These are phyloP conservation scores for Leucoraja ocellata DNA, from an alignment of 2,797 vertebrate species.

Conservation along the genomic window DNA sequence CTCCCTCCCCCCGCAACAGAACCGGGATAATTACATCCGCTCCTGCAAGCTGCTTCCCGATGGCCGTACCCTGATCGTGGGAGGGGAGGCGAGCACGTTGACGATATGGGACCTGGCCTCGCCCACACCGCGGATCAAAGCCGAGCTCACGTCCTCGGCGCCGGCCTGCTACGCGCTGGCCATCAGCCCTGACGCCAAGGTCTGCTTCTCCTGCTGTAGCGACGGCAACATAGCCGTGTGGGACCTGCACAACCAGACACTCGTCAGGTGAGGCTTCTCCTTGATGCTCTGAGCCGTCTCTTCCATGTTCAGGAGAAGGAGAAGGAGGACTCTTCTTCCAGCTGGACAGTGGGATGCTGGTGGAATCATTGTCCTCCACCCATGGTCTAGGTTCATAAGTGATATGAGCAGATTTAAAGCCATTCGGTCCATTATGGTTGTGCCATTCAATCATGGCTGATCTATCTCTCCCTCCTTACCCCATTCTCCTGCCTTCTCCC, in stretches of 20 bases:
- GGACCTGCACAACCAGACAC: conserved; percentile 69
- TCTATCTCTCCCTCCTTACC: no score
- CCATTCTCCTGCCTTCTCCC: no score
- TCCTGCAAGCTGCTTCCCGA: conserved; percentile 63
- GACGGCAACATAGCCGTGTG: conserved; percentile 66
- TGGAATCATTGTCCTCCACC: no score
- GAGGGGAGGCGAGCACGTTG: conserved; percentile 64
- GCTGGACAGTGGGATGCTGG: background rate
- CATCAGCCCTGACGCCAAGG: conserved; percentile 63
- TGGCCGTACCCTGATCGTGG: conserved; percentile 65
- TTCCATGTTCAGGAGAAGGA: no score
- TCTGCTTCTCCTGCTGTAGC: conserved; percentile 43
- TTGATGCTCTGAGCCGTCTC: background rate
- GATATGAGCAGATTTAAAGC: no score
- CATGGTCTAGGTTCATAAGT: no score
- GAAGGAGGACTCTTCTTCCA: no score
- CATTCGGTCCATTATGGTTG: no score
- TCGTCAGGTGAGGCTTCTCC: conserved; percentile 56
- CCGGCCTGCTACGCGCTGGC: conserved; percentile 63
- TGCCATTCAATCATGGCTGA: no score
- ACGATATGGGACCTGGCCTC: conserved; percentile 62
- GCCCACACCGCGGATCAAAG: conserved; percentile 61
- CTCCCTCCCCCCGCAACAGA: conserved; percentile 41
- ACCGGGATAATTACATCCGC: conserved; percentile 63
- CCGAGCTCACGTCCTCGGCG: conserved; percentile 58